phyloP scores from a whole-genome alignment of 1,140 invertebrate genomes.

The Drosophila arawakana region DNA sequence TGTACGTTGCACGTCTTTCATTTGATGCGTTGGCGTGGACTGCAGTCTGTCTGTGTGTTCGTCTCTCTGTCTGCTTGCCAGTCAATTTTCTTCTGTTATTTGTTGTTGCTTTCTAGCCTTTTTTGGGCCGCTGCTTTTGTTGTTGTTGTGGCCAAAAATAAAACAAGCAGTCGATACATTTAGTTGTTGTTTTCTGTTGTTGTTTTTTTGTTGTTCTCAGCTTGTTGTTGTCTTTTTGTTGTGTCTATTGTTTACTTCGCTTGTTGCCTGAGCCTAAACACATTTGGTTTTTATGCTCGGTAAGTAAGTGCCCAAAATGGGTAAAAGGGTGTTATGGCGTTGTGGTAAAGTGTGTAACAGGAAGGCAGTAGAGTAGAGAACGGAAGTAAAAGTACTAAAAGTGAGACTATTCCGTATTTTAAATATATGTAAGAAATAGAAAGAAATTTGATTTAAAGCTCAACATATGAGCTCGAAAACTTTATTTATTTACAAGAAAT shows the following conservation, averaged over 20 bases:
- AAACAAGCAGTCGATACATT: conserved; percentile 59
- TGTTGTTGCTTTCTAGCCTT: conserved; percentile 42
- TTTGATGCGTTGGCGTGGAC: conserved; percentile 73
- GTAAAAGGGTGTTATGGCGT: neutral
- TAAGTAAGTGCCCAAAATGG: neutral
- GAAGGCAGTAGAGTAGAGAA: too few species aligned
- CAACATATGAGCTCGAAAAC: too few species aligned
- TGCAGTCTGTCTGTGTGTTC: conserved; percentile 44
- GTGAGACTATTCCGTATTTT: too few species aligned
- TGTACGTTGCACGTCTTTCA: conserved; percentile 36
- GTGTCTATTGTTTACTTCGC: conserved; percentile 22
- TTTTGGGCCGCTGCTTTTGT: conserved; percentile 51
- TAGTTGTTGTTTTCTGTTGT: conserved; percentile 8
- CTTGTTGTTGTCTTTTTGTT: conserved; percentile 14
- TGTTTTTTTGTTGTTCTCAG: conserved; percentile 10
- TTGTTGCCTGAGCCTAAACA: conserved; percentile 24
- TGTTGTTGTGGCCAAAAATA: conserved; percentile 67
- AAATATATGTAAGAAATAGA: too few species aligned
- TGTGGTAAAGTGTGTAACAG: neutral
- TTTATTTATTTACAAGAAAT: too few species aligned
- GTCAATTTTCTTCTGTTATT: conserved; percentile 17
- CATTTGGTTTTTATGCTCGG: conserved; percentile 8
- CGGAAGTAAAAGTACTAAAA: too few species aligned
- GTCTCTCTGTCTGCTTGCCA: conserved; percentile 27
- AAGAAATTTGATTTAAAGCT: too few species aligned